Percentiles rank a stretch among this genome's conserved stretches.
These are phyloP conservation scores for Ptilonorhynchus violaceus DNA, from an alignment of 2,113 vertebrate genomes.

Conservation along the genomic window DNA sequence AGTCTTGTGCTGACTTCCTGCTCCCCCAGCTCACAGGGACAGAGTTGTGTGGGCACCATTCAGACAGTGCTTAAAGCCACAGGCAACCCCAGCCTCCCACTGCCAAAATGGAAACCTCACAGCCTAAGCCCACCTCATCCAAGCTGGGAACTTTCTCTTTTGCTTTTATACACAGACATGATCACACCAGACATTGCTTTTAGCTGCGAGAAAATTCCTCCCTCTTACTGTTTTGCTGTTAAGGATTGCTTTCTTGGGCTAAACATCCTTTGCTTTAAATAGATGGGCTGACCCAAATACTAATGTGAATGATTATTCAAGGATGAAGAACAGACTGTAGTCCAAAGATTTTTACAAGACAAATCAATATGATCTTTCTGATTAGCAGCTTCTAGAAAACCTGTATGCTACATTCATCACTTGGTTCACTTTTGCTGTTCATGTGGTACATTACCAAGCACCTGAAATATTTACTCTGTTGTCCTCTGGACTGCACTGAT, in stretches of 20 bases:
- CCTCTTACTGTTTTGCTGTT: neutral
- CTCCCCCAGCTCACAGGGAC: neutral
- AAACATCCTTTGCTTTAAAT: conserved; percentile 10
- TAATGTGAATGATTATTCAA: neutral
- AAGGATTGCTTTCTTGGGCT: neutral
- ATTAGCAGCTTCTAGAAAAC: neutral
- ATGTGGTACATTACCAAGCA: neutral
- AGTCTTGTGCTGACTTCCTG: neutral
- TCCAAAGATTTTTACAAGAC: neutral
- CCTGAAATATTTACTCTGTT: neutral
- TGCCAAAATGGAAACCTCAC: neutral
- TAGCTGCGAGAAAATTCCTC: neutral
- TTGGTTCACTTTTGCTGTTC: neutral
- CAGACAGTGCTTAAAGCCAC: neutral
- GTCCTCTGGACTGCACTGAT: neutral
- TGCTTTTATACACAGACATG: neutral
- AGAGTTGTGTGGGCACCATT: neutral
- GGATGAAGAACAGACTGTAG: neutral
- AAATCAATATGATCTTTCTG: neutral
- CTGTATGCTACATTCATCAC: neutral
- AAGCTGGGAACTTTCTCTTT: neutral
- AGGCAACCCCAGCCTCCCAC: neutral
- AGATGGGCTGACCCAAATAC: conserved; percentile 8
- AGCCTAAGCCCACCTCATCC: neutral
- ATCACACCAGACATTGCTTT: neutral